Conservation (phyloP, 1,140 invertebrate species). For the Scaptomyza hsui region DNA sequence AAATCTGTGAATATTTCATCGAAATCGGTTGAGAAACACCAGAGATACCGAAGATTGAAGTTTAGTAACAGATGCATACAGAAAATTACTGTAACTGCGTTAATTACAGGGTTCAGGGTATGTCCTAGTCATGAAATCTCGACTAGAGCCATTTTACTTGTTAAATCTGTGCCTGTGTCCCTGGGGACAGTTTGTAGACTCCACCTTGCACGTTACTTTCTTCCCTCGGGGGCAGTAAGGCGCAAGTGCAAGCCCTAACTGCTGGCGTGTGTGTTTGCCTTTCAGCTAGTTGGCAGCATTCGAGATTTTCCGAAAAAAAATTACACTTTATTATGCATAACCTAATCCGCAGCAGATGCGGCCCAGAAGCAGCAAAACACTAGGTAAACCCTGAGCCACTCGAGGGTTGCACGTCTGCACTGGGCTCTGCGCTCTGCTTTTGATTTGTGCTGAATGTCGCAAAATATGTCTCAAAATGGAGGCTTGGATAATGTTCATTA, state of each 20-base stretch:
- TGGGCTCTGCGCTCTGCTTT: background rate
- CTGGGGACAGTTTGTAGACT: conserved; percentile 50
- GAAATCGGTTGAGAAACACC: too few species aligned
- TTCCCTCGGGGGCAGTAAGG: background rate
- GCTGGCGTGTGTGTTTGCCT: background rate
- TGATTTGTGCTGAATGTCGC: conserved; percentile 24
- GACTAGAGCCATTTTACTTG: too few species aligned
- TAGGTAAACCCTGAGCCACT: background rate
- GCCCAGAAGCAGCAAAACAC: background rate
- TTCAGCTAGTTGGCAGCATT: conserved; percentile 36
- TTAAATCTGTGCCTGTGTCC: conserved; percentile 52
- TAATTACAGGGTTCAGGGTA: too few species aligned
- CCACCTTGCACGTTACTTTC: conserved; percentile 7
- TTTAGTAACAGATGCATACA: too few species aligned
- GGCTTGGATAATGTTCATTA: conserved; percentile 33
- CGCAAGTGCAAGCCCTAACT: background rate
- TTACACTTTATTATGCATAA: conserved; percentile 83
- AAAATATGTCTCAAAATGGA: conserved; percentile 44
- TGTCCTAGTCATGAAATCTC: too few species aligned
- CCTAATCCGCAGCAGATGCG: conserved; percentile 79
- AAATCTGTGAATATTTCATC: too few species aligned
- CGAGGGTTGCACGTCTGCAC: background rate
- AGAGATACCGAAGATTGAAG: too few species aligned
- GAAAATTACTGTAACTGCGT: too few species aligned
- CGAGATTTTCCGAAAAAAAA: conserved; percentile 68